Evolutionary conservation across 1,140 invertebrate species (phyloP).

Genomic region (Ptiloglossa arizonensis): DNA sequence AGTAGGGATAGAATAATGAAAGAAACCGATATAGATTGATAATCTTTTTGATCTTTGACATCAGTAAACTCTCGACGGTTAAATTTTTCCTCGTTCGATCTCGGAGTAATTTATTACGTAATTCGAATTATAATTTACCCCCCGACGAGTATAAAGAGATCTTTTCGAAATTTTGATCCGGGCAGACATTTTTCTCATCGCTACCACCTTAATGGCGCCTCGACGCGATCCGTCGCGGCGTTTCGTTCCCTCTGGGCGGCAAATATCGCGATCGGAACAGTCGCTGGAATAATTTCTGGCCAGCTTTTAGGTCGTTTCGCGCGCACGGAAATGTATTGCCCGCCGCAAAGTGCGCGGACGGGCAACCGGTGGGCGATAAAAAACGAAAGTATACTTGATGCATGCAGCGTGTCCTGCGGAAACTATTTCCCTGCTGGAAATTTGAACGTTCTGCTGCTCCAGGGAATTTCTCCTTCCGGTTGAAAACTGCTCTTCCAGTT

Average conservation of each 20-base stretch:
- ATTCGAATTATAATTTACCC: too few relatives aligned
- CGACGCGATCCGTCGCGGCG: background rate
- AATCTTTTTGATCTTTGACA: too few relatives aligned
- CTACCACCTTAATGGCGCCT: background rate
- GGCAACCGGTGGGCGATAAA: conserved; percentile 61
- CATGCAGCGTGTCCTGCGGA: background rate
- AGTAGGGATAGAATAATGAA: too few relatives aligned
- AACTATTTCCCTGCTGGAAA: background rate
- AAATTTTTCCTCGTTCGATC: too few relatives aligned
- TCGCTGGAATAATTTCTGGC: conserved; percentile 38
- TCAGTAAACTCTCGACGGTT: too few relatives aligned
- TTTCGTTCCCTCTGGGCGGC: background rate
- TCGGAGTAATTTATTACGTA: too few relatives aligned
- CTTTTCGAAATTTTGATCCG: too few relatives aligned
- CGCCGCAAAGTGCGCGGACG: background rate
- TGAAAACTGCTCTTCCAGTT: too few relatives aligned
- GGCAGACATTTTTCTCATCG: too few relatives aligned
- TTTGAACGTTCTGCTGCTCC: background rate
- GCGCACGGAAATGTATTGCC: conserved; percentile 31
- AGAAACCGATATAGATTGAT: too few relatives aligned
- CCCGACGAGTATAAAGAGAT: too few relatives aligned
- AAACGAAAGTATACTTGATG: conserved; percentile 29
- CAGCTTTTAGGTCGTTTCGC: conserved; percentile 23
- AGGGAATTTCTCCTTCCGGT: background rate
- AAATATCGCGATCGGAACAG: conserved; percentile 23